A percentile compares a stretch with the other conserved stretches of the same genome.
Evolutionary conservation across 2,797 vertebrate genomes (phyloP).

Genomic region (Propithecus deckenii): DNA sequence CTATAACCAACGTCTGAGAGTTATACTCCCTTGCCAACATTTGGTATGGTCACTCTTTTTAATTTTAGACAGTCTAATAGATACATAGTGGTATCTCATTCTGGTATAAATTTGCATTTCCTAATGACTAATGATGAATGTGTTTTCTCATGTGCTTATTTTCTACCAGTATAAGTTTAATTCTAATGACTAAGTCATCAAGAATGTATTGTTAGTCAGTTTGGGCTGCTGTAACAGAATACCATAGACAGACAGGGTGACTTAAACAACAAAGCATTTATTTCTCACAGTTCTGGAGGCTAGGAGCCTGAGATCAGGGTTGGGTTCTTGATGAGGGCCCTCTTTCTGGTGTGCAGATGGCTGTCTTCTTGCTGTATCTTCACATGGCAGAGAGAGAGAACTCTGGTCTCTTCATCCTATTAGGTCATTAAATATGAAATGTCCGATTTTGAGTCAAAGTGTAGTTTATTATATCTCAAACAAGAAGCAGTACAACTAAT

Average conservation of each 20-base stretch:
- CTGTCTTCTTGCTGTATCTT: neutral
- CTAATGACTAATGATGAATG: neutral
- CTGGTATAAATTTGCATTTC: neutral
- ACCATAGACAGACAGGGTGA: neutral
- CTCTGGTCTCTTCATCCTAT: neutral
- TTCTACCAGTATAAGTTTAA: neutral
- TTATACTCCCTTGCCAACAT: neutral
- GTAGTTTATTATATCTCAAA: no score
- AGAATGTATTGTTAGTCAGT: neutral
- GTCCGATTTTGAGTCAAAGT: no score
- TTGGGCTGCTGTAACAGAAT: neutral
- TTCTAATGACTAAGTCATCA: neutral
- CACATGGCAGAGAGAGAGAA: neutral
- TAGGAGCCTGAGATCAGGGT: neutral
- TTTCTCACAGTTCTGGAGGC: neutral
- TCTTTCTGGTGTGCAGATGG: neutral
- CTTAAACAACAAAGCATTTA: neutral
- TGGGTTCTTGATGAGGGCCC: neutral
- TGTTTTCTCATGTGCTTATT: neutral
- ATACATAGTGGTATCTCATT: neutral
- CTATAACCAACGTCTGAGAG: neutral
- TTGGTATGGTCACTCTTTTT: neutral
- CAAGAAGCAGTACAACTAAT: no score
- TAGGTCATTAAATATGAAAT: no score
- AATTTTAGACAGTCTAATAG: neutral